Evolutionary conservation across 2,888 invertebrate species (phyloP), one percentile per base, ranked within the genome.

Genomic region (Drosophila austrosaltans): DNA sequence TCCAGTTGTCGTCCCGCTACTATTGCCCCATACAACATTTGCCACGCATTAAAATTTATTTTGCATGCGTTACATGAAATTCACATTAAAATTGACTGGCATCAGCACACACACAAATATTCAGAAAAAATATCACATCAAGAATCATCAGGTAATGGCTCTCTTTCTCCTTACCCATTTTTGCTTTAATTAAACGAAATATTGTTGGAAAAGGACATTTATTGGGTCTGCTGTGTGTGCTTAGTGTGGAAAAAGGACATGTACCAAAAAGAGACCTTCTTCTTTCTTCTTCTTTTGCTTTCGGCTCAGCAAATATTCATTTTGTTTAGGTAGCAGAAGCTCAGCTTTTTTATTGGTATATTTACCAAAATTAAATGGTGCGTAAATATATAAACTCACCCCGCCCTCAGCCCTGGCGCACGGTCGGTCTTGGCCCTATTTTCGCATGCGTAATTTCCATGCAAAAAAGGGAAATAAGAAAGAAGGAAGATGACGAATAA

Each of bases 341-440:
- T 78, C 79, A 86, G 67, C 73, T 83, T 86, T 86, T 86, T 54
- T 81, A 82, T 88, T 86, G 88, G 83, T 81, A 88, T 82, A 86
- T 84, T 87, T 85, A 83, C 76, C 81, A 77, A 82, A 87, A 81
- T 81, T 80, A 79, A 88, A 88, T 88, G 88, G 87, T 77, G 87
- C 81, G 78, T 76, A 57, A 88, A 81, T 72, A 81, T 72, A 70
- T 56, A 68, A 2, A 53, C 22, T 53, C 7, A 22, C 25, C 20
- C 57, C 16, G 22, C 40, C 39, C 62, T 53, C 54, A 66, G 61
- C 28, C 54, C 54, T 60, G 8, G 1, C 36, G 8, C 8, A 36
- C 1, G 36, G 36, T 60, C 69, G 75, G 61, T 25, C 25, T 40
- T 36, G 2, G 8, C 36, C 36, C 36, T 2, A n/a, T 75, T 69